A percentile compares a stretch with the other conserved stretches of the same genome.
These are phyloP conservation scores for Bos indicus DNA, from an alignment of 2,113 vertebrate species.

Conservation along the genomic window DNA sequence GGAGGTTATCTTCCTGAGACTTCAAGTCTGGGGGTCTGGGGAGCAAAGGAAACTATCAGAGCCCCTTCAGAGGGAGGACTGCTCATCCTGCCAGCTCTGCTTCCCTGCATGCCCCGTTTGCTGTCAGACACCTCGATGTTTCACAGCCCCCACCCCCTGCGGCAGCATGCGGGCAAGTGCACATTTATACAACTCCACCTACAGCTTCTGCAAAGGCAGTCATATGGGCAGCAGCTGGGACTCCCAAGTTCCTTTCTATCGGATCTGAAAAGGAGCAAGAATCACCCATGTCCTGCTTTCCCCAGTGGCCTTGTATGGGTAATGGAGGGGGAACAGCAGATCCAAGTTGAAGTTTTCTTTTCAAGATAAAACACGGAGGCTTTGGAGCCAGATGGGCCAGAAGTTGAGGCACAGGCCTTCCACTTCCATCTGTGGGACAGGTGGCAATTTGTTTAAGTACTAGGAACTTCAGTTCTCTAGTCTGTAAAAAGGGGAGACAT, in stretches of 20 bases:
- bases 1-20: neutral
- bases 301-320: neutral
- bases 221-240: constrained; percentile 76
- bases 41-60: rapidly evolving
- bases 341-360: neutral
- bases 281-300: neutral
- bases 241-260: neutral
- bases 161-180: neutral
- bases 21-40: neutral
- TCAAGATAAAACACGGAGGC: constrained; percentile 40
- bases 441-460: rapidly evolving
- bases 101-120: neutral
- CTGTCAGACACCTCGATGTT: neutral
- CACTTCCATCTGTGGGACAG: neutral
- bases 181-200: constrained; percentile 12
- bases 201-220: constrained; percentile 20
- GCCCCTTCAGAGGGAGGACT: neutral
- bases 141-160: neutral
- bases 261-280: constrained; percentile 49
- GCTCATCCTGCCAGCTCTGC: rapidly evolving
- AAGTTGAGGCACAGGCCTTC: neutral
- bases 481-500: rapidly evolving
- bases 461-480: neutral
- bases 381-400: neutral
- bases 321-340: neutral